Base-by-base conservation (phyloP, 2,888 invertebrate genomes). In the Megaustenia siamemsis region DNA sequence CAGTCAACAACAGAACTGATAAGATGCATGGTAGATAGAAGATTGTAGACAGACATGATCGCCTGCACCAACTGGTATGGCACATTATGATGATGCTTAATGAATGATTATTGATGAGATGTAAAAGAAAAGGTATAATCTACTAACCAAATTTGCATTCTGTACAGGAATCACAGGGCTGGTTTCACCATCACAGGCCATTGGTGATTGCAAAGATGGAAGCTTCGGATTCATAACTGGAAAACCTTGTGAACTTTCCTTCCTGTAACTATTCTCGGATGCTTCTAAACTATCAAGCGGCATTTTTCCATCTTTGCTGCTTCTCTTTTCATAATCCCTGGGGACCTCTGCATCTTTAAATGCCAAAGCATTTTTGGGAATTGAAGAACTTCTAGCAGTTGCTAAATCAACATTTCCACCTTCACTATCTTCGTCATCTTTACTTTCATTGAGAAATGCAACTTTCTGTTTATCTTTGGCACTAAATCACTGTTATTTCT, bases 161-260 rank as follows among this genome's bases (percentile, higher is more conserved):
- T 88, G 88, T 28, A 89, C 60, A 10, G 90, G 89, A 66, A 89
- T 89, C 12, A 89, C 87, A n/a, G 88, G 90, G 86, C 90, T 90
- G 15, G 56, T 35, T 10, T 76, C 81, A 56, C 53, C 49, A 24
- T 38, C 71, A 15, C 71, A 21, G 38, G 21, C 28, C 24, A 45
- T 63, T 32, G 49, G 43, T n/a, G 85, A 82, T 53, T 78, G 68
- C 56, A 82, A 78, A 35, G 86, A 83, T 60, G 68, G 28, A 40
- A 49, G 8, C 43, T 63, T 63, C 40, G 66, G n/a, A 35, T 38
- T 24, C 18, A 12, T 12, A n/a, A 6, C 10, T 1, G 2, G 32
- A 1, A 4, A 8, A 66, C 21, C 38, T 6, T 28, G 1, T 60
- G 68, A n/a, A n/a, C 24, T 53, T 18, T 18, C 45, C 32, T 15